Base-by-base conservation (phyloP, 2,113 vertebrate genomes). In the Onychostoma macrolepis region DNA sequence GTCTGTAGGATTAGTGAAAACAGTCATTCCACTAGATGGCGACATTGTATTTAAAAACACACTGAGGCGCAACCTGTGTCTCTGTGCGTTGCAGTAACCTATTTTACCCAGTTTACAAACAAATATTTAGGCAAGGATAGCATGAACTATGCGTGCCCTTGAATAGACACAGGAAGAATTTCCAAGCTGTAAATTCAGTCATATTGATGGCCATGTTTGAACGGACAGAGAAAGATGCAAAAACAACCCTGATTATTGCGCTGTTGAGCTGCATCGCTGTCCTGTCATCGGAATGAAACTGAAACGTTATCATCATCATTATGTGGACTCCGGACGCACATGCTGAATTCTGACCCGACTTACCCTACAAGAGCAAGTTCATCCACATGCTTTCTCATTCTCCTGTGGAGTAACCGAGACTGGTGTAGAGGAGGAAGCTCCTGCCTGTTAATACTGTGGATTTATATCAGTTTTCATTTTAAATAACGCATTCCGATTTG, bases 51-150 rank as follows among this genome's bases (percentile, higher is more conserved):
- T 79, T 41, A 24, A 56, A 87, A 77, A 65, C 72, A 82, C 26
- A 75, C n/a, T 19, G n/a, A 69, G 71, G 43, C 13, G 56, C 83
- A 86, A 78, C 56, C 83, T n/a, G 80, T 71, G 86, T 78, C 61
- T 75, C 65, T 33, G 48, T 48, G 80, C 19, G 45, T 63, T 77
- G 88, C 86, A 48, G 75, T 87, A 89, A 87, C 82, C 86, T 50
- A 87, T 30, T 89, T 87, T 76, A 38, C 11, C 67, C 58, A 81
- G 80, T 81, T 81, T 83, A 83, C 81, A 83, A 82, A 82, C 80
- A 82, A 48, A 71, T 83, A 65, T 83, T 71, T 83, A 36, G 10
- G 65, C 15, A 15, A 67, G 38, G 41, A 24, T 21, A 17, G 4
- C 61, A 30, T 45, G 4, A 67, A 82, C 17, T 50, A 83, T 71